Percentiles rank a stretch among this genome's conserved stretches.
These are phyloP conservation scores for Agriopis marginaria DNA, from an alignment of 2,888 invertebrate genomes.

Conservation along the genomic window DNA sequence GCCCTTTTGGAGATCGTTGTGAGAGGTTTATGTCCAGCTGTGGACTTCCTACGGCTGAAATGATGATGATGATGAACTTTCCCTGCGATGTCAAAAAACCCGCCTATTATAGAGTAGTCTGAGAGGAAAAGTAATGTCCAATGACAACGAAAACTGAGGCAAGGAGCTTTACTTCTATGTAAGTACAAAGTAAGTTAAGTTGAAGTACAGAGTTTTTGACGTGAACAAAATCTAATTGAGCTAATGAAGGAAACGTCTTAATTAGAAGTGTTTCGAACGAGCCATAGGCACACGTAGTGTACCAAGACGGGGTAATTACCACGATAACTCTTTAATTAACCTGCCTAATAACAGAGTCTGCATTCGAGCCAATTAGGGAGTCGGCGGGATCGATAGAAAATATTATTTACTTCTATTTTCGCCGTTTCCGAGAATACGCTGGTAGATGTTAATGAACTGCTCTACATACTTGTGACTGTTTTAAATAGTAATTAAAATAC, in stretches of 20 bases:
- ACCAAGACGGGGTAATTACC: slow-evolving; percentile 83
- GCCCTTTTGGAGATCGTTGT: no score
- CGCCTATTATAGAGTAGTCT: no score
- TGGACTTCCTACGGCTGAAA: no score
- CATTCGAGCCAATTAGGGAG: slow-evolving; percentile 79
- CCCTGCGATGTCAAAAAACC: no score
- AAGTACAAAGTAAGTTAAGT: neutral
- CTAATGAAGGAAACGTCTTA: slow-evolving; percentile 84
- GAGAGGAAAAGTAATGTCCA: no score
- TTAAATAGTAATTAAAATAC: neutral
- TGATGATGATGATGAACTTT: no score
- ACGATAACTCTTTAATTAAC: slow-evolving; percentile 85
- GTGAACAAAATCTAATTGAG: slow-evolving; percentile 80
- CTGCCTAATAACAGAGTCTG: slow-evolving; percentile 84
- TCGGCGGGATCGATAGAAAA: slow-evolving; percentile 66
- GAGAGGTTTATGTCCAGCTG: no score
- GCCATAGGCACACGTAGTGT: slow-evolving; percentile 77
- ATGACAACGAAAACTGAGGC: no score
- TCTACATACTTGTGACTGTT: neutral
- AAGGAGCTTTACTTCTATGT: no score
- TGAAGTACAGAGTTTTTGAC: slow-evolving; percentile 54
- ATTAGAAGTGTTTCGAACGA: slow-evolving; percentile 80
- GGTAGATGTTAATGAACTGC: slow-evolving; percentile 23
- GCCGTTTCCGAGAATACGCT: slow-evolving; percentile 30
- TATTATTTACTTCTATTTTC: slow-evolving; percentile 52